These are phyloP conservation scores for Cladorhizidae sp. DNA, from an alignment of 37 sponge, comb jelly and placozoan species.

Conservation along the genomic window DNA sequence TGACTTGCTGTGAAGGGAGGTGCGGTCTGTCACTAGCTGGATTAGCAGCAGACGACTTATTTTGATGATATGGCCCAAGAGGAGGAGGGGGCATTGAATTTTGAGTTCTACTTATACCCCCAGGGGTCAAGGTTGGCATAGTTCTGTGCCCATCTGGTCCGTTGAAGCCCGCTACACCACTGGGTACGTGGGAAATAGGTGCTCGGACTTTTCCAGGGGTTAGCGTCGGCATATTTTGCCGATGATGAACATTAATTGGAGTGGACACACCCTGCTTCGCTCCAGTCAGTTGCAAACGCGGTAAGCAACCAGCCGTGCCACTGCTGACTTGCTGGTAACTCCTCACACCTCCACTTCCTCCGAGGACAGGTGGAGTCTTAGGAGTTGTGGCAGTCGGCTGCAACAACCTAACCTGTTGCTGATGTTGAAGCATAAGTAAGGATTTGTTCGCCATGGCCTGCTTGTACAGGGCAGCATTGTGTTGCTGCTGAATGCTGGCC, in stretches of 20 bases:
- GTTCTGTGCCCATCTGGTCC: background rate
- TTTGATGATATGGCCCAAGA: background rate
- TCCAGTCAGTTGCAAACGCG: background rate
- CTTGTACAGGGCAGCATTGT: background rate
- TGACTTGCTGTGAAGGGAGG: constrained; percentile 30
- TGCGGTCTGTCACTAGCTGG: constrained; percentile 15
- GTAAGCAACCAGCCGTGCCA: background rate
- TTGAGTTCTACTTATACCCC: background rate
- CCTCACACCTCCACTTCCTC: background rate
- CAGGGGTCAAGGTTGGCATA: constrained; percentile 8
- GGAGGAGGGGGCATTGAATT: constrained; percentile 6
- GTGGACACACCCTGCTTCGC: background rate
- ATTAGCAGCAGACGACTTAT: background rate
- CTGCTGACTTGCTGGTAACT: background rate
- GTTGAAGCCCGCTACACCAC: background rate
- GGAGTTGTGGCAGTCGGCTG: background rate
- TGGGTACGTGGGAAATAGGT: background rate
- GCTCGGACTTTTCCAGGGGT: background rate
- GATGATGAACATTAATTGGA: background rate
- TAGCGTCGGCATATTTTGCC: background rate
- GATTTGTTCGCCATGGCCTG: background rate
- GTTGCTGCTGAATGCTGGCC: background rate
- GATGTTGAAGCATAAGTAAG: background rate
- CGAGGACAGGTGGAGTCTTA: background rate
- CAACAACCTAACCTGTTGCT: background rate